These are phyloP conservation scores for Morpho helenor DNA, from an alignment of 2,888 invertebrate genomes.

Conservation along the genomic window DNA sequence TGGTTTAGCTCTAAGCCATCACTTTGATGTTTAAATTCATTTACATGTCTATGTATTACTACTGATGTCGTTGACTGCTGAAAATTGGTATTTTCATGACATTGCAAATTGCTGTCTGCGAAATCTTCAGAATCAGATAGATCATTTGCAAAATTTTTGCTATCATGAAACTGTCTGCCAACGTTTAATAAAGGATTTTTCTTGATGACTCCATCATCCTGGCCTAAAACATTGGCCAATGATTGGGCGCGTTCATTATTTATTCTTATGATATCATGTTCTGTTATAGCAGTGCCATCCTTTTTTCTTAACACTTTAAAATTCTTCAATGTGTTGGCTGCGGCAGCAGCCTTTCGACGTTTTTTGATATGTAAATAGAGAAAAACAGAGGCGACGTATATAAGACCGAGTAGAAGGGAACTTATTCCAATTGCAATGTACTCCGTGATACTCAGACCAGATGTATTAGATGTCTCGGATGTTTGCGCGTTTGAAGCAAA, in stretches of 20 bases:
- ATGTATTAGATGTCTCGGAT: slow-evolving; percentile 70
- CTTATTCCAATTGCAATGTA: slow-evolving; percentile 91
- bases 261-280: slow-evolving; percentile 68
- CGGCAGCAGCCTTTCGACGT: slow-evolving; percentile 72
- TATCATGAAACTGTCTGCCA: slow-evolving; percentile 81
- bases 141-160: slow-evolving; percentile 61
- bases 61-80: slow-evolving; percentile 82
- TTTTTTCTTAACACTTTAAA: slow-evolving; percentile 60
- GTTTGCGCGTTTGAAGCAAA: slow-evolving; percentile 84
- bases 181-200: slow-evolving; percentile 86
- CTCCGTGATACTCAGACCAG: slow-evolving; percentile 85
- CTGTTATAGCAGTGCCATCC: slow-evolving; percentile 61
- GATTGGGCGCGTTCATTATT: slow-evolving; percentile 61
- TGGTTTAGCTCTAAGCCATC: slow-evolving; percentile 55
- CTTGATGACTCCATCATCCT: slow-evolving; percentile 86
- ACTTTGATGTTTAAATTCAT: slow-evolving; percentile 53
- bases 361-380: slow-evolving; percentile 89
- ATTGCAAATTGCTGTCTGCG: slow-evolving; percentile 58
- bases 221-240: slow-evolving; percentile 65
- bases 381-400: slow-evolving; percentile 92
- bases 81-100: slow-evolving; percentile 51
- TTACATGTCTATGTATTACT: slow-evolving; percentile 82
- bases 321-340: slow-evolving; percentile 64
- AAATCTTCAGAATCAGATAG: slow-evolving; percentile 83
- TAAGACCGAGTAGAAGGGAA: slow-evolving; percentile 89